A percentile compares a stretch with the other conserved stretches of the same genome.
These are phyloP conservation scores for Varecia variegata DNA, from an alignment of 2,797 vertebrate species.

Conservation along the genomic window DNA sequence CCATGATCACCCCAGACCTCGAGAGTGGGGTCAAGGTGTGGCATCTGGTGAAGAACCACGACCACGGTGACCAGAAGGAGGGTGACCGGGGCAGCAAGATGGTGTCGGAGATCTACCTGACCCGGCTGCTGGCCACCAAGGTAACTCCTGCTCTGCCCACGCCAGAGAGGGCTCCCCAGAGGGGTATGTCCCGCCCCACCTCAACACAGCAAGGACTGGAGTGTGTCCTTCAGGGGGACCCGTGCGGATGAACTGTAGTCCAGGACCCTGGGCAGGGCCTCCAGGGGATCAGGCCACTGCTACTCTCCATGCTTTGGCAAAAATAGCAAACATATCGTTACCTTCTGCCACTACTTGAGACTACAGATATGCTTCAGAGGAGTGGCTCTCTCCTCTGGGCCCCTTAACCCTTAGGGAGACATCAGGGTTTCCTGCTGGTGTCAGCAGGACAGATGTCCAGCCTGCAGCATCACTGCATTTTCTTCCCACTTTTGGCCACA, in stretches of 20 bases:
- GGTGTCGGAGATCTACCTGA: conserved; percentile 99
- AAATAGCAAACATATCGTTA: fast-evolving
- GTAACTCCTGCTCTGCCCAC: conserved; percentile 77
- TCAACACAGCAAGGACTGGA: neutral
- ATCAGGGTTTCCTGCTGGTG: neutral
- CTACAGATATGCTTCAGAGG: neutral
- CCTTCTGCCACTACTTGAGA: neutral
- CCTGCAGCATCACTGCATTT: neutral
- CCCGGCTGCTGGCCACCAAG: conserved; percentile 95
- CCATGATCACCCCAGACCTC: conserved; percentile 98
- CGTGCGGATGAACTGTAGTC: neutral
- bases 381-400: neutral
- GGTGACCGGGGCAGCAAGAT: conserved; percentile 98
- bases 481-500: neutral
- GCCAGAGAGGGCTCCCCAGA: neutral
- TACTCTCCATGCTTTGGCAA: neutral
- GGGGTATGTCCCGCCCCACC: too few relatives aligned
- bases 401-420: neutral
- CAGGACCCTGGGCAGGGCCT: neutral
- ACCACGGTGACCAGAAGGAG: conserved; percentile 98
- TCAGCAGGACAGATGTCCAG: neutral
- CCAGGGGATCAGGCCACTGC: neutral
- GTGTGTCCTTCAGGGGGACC: neutral
- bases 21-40: conserved; percentile 98
- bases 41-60: conserved; percentile 99